Evolutionary conservation across 2,113 vertebrate genomes (phyloP), one percentile per base, ranked within the genome.

Genomic region (Collichthys lucidus): DNA sequence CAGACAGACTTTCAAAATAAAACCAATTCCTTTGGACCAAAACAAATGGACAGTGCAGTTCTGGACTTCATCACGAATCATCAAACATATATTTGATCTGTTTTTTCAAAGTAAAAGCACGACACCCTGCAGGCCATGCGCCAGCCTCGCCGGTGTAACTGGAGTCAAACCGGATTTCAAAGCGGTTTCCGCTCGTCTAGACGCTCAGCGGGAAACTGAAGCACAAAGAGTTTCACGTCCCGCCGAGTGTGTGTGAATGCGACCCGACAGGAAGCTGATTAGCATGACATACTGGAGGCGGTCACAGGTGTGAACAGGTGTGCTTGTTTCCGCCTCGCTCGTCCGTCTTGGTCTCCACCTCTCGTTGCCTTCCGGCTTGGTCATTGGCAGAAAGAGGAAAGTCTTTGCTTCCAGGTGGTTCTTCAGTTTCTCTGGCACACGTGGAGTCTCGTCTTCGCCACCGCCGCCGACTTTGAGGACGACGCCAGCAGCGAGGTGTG

Each of bases 381-480:
- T 68, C 75, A 60, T 16, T 4, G 24, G 57, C 59, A 22, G 15
- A 60, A 26, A 42, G 15, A 44, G 12, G 46, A 8, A 20, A 5
- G 8, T 69, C 20, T 14, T 7, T 22, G 22, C 3, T 2, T 57
- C 46, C n/a, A 35, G 35, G 0, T 44, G 44, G 6, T 17, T 20
- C 57, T 3, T 96, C 92, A 97, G 87, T 94, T 91, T 73, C 94
- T 96, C 89, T 97, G 97, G 84, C 97, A 98, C 78, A 97, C 94
- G 0, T 98, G 97, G 63, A 98, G 97, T 89, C 97, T 96, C 14
- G 95, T 94, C 93, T 96, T 97, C 20, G 95, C 95, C 76, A 94
- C 95, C 5, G 94, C 93, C 12, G 57, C 26, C 0, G 85, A n/a
- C 95, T 77, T 71, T 3, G 94, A 94, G 0, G 84, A 56, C 0